Conservation (phyloP, 2,797 vertebrate genomes). For the Hippocampus kuda region DNA sequence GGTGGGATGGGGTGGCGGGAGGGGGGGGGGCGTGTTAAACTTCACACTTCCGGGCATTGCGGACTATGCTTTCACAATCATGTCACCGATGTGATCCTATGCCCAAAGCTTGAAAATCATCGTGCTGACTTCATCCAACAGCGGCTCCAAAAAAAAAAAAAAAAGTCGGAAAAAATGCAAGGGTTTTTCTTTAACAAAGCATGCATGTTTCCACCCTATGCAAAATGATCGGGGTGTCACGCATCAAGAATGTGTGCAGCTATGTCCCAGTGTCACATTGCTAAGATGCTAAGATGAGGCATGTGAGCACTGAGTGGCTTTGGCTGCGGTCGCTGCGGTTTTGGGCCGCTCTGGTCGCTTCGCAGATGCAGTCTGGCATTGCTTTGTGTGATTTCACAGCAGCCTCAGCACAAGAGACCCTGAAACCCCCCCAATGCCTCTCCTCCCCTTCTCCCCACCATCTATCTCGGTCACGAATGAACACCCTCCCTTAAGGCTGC, state of each 20-base stretch:
- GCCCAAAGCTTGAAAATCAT: neutral
- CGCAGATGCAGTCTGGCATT: constrained; percentile 57
- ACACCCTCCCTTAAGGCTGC: constrained; percentile 27
- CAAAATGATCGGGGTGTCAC: constrained; percentile 10
- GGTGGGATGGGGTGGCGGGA: neutral
- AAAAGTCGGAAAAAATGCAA: neutral
- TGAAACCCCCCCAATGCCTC: neutral
- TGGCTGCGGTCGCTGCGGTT: constrained; percentile 61
- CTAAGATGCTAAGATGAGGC: constrained; percentile 9
- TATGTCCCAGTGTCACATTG: constrained; percentile 1
- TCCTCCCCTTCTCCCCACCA: neutral
- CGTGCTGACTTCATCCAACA: neutral
- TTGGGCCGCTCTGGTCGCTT: constrained; percentile 51
- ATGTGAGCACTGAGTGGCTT: constrained; percentile 53
- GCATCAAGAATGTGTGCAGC: constrained; percentile 19
- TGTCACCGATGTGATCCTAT: neutral
- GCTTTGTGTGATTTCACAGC: constrained; percentile 42
- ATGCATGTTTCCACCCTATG: constrained; percentile 7
- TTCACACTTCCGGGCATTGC: neutral
- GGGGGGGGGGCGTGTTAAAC: neutral
- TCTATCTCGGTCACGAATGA: constrained; percentile 31
- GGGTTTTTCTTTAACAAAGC: neutral
- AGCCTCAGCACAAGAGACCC: constrained; percentile 29
- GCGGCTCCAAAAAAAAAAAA: neutral
- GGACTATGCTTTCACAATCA: neutral